Evolutionary conservation across 2,113 vertebrate species (phyloP).

Genomic region (Myrmophylax atrothorax): DNA sequence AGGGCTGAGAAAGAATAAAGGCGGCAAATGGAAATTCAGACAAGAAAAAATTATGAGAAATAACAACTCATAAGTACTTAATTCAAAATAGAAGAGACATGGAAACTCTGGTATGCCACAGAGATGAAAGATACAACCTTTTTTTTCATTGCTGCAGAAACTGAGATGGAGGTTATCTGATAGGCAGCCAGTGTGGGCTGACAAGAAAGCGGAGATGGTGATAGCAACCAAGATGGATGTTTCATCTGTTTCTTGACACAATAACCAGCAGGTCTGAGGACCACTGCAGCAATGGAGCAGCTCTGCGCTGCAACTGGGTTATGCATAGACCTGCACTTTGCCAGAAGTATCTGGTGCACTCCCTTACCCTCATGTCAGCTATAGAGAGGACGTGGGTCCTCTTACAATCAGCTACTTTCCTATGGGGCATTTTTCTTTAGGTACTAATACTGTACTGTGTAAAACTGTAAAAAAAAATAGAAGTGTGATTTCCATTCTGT

Average conservation of each 20-base stretch:
- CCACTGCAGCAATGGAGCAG: background rate
- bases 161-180: background rate
- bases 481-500: background rate
- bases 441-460: background rate
- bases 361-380: background rate
- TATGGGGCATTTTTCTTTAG: background rate
- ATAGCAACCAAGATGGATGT: background rate
- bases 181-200: background rate
- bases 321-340: background rate
- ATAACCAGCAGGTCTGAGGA: background rate
- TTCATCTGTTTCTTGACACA: background rate
- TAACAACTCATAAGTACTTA: background rate
- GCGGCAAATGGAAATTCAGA: background rate
- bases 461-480: background rate
- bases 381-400: background rate
- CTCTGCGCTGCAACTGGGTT: background rate
- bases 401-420: background rate
- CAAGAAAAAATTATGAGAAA: background rate
- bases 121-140: accelerated
- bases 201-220: background rate
- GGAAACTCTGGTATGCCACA: background rate
- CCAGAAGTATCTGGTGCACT: background rate
- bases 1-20: background rate
- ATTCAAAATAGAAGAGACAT: background rate
- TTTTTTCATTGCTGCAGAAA: background rate